A percentile compares a stretch with the other conserved stretches of the same genome.
Evolutionary conservation across 2,888 invertebrate genomes (phyloP).

Genomic region (Lasioglossum vierecki): DNA sequence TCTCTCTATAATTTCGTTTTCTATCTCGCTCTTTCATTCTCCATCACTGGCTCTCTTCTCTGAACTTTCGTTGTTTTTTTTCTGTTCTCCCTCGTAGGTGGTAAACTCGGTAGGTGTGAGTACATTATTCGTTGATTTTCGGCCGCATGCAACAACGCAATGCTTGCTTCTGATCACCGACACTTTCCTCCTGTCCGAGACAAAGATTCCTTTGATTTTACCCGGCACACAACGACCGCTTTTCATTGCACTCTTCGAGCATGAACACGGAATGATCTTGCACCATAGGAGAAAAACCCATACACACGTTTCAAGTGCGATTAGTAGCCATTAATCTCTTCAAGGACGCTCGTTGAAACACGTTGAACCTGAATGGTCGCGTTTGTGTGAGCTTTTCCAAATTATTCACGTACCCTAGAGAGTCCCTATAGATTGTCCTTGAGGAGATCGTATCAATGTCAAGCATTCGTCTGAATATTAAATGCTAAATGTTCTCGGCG

Average conservation of each 20-base stretch:
- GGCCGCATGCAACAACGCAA: slow-evolving; percentile 29
- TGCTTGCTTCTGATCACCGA: not conserved
- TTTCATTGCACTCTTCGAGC: slow-evolving; percentile 18
- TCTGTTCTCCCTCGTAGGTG: slow-evolving; percentile 76
- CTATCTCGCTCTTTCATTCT: not conserved
- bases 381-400: not conserved
- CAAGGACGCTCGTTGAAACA: not conserved
- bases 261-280: not conserved
- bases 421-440: not conserved
- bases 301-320: not conserved
- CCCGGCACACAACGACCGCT: slow-evolving; percentile 20
- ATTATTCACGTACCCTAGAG: not conserved
- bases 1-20: not conserved
- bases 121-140: slow-evolving; percentile 68
- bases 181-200: not conserved
- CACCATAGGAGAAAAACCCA: not conserved
- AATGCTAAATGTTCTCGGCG: too few relatives aligned
- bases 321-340: slow-evolving; percentile 6
- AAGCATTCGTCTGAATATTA: not conserved
- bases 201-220: not conserved
- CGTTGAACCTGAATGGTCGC: not conserved
- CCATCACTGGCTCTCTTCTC: slow-evolving; percentile 24
- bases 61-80: slow-evolving; percentile 44
- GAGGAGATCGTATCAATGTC: not conserved
- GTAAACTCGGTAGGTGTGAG: slow-evolving; percentile 80